These are phyloP conservation scores for Anser cygnoides DNA, from an alignment of 2,113 vertebrate genomes.

Conservation along the genomic window DNA sequence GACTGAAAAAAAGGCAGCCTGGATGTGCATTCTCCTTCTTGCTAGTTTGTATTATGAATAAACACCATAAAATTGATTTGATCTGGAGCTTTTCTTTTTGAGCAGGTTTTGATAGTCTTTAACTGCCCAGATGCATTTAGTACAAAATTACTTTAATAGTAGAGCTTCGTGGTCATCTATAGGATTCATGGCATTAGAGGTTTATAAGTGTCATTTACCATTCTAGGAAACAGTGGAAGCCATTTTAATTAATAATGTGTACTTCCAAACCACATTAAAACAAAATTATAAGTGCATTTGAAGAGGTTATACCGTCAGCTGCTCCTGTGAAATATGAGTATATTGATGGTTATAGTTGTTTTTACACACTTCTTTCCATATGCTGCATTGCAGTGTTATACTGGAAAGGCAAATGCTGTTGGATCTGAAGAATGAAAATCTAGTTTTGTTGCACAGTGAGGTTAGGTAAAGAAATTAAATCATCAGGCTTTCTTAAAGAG, in stretches of 20 bases:
- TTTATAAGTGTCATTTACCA: not conserved
- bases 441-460: not conserved
- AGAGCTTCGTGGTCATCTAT: not conserved
- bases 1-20: not conserved
- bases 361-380: not conserved
- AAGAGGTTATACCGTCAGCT: not conserved
- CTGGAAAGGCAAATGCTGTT: not conserved
- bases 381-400: not conserved
- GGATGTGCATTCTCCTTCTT: not conserved
- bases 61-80: not conserved
- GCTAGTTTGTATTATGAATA: not conserved
- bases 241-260: not conserved
- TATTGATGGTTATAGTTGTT: not conserved
- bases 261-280: not conserved
- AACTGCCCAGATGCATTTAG: not conserved
- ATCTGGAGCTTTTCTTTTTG: not conserved
- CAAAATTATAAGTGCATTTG: not conserved
- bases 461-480: not conserved
- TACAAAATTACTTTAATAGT: not conserved
- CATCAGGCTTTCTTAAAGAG: not conserved
- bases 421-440: not conserved
- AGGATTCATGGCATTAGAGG: not conserved
- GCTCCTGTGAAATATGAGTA: not conserved
- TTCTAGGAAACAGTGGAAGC: not conserved
- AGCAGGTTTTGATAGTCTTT: not conserved